Percentiles rank a stretch among this genome's conserved stretches.
Conservation (phyloP, 2,797 vertebrate species). For the Artibeus lituratus region DNA sequence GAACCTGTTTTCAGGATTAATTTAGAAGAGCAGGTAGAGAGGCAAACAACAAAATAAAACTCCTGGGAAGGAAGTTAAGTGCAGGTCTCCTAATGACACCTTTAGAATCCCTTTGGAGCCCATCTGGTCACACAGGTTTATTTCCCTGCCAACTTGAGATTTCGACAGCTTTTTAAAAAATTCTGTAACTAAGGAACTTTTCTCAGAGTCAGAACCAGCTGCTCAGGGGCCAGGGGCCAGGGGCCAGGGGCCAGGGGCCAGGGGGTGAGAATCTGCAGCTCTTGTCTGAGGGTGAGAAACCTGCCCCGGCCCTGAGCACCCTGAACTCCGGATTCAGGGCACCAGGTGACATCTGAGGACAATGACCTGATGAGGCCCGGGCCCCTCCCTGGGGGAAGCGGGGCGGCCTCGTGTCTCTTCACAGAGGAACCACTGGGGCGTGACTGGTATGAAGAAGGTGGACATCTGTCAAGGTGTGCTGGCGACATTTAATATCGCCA, state of each 20-base stretch:
- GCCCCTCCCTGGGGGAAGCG: background rate
- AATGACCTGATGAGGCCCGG: background rate
- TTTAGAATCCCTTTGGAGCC: background rate
- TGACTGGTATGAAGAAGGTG: constrained; percentile 5
- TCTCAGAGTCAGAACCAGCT: background rate
- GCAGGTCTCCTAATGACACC: background rate
- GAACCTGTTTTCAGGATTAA: background rate
- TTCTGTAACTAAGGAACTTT: background rate
- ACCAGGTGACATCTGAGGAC: background rate
- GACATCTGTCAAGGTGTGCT: background rate
- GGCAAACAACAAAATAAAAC: background rate
- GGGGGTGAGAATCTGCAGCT: background rate
- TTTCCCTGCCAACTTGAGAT: background rate
- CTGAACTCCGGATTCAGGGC: background rate
- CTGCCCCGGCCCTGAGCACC: fast-evolving
- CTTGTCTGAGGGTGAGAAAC: background rate
- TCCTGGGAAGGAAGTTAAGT: background rate
- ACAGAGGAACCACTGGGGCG: background rate
- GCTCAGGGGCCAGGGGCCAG: background rate
- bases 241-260: too few species aligned
- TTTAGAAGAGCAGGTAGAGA: background rate
- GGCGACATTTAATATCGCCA: background rate
- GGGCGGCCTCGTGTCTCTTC: background rate
- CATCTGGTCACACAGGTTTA: background rate
- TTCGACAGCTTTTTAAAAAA: background rate